Conservation (phyloP, 2,113 vertebrate genomes). For the Elgaria multicarinata region DNA sequence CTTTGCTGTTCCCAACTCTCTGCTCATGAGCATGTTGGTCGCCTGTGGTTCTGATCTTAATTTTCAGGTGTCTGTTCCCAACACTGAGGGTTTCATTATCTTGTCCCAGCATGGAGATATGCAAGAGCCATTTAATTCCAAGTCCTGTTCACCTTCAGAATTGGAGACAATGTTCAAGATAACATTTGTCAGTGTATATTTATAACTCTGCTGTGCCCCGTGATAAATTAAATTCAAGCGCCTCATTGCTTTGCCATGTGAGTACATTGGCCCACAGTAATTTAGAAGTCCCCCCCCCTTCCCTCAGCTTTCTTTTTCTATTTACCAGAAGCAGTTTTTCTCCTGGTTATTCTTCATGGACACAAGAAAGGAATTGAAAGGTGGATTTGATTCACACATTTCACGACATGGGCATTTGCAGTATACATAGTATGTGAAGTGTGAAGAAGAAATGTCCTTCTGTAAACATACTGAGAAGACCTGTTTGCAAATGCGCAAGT, state of each 20-base stretch:
- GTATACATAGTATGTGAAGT: neutral
- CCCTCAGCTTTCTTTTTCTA: neutral
- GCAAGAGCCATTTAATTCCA: neutral
- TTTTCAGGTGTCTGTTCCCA: neutral
- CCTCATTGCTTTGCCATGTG: neutral
- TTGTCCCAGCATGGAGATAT: neutral
- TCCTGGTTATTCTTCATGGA: neutral
- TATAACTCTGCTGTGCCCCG: neutral
- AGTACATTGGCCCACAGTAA: neutral
- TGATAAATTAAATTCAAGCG: neutral
- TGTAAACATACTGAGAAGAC: neutral
- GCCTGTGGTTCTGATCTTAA: neutral
- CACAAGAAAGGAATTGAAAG: neutral
- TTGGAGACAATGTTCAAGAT: neutral
- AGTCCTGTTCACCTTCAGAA: neutral
- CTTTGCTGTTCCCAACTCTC: neutral
- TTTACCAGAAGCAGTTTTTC: neutral
- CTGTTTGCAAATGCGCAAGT: neutral
- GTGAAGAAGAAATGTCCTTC: neutral
- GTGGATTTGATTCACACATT: neutral
- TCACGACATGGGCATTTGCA: neutral
- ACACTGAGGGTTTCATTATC: neutral
- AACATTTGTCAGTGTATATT: neutral
- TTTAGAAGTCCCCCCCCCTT: neutral
- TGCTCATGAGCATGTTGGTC: neutral